A percentile compares a stretch with the other conserved stretches of the same genome.
Conservation (phyloP, 2,113 vertebrate genomes). For the Hippocampus comes region DNA sequence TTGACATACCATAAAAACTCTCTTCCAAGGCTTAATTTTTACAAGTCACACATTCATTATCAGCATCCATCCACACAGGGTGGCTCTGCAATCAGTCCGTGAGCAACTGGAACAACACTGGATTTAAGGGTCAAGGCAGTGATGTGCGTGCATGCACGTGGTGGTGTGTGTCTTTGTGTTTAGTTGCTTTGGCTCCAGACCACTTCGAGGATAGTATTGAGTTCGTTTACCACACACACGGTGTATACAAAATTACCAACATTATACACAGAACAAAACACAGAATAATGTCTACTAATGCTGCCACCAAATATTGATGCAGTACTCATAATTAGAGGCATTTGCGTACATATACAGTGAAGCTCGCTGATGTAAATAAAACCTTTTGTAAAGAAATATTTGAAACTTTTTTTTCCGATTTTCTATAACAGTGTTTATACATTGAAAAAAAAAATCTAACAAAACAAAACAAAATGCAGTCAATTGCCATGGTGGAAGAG, state of each 20-base stretch:
- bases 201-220: constrained; percentile 5
- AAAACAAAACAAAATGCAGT: too few species aligned
- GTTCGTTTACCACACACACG: constrained; percentile 10
- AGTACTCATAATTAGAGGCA: too few species aligned
- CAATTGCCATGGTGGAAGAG: neutral
- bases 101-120: constrained; percentile 61
- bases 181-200: constrained; percentile 24
- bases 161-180: constrained; percentile 19
- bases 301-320: too few species aligned
- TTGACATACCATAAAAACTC: neutral
- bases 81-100: constrained; percentile 44
- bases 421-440: neutral
- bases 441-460: too few species aligned
- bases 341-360: neutral
- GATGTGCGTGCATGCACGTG: constrained; percentile 18
- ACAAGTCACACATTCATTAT: constrained; percentile 33
- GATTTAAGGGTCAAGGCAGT: constrained; percentile 55
- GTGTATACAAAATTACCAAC: constrained; percentile 5
- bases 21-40: constrained; percentile 23
- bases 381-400: neutral
- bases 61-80: constrained; percentile 31
- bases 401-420: neutral
- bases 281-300: too few species aligned
- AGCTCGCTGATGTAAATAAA: neutral
- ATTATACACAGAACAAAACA: constrained; percentile 1